These are phyloP conservation scores for Halictus ligatus DNA, from an alignment of 2,888 invertebrate genomes.

Conservation along the genomic window DNA sequence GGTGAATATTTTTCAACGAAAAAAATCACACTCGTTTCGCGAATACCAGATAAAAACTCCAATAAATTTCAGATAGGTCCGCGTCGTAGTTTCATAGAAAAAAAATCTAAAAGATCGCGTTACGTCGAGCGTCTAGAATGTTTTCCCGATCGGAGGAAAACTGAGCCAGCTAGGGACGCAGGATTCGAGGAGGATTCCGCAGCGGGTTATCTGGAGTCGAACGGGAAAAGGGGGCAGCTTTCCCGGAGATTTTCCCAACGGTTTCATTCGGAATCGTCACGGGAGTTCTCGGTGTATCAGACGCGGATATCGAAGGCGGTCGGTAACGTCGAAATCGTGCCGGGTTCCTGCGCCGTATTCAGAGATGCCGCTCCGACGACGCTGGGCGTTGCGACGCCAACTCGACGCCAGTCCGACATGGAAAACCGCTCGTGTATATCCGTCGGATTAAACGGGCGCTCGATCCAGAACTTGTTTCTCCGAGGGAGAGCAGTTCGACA, in stretches of 20 bases:
- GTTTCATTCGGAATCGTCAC: neutral
- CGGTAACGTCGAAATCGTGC: slow-evolving; percentile 61
- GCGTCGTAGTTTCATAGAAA: neutral
- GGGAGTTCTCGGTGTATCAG: slow-evolving; percentile 19
- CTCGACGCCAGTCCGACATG: slow-evolving; percentile 17
- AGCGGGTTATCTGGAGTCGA: neutral
- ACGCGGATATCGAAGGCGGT: slow-evolving; percentile 50
- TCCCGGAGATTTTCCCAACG: neutral
- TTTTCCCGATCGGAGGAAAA: neutral
- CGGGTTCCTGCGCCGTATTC: slow-evolving; percentile 49
- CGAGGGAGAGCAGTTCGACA: neutral
- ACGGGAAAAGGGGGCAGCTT: neutral
- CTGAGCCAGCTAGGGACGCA: neutral
- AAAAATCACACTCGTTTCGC: neutral
- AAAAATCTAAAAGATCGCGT: neutral
- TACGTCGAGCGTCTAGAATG: neutral
- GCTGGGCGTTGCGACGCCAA: neutral
- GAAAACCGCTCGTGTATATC: slow-evolving; percentile 24
- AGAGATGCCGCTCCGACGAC: slow-evolving; percentile 60
- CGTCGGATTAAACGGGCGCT: slow-evolving; percentile 21
- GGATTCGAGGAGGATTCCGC: neutral
- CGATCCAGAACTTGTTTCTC: slow-evolving; percentile 18
- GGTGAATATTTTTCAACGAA: neutral
- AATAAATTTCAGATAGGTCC: neutral
- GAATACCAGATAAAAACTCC: neutral